A percentile compares a stretch with the other conserved stretches of the same genome.
phyloP scores from a whole-genome alignment of 92 coral and sea anemone genomes.

The Zoanthus solanderi region DNA sequence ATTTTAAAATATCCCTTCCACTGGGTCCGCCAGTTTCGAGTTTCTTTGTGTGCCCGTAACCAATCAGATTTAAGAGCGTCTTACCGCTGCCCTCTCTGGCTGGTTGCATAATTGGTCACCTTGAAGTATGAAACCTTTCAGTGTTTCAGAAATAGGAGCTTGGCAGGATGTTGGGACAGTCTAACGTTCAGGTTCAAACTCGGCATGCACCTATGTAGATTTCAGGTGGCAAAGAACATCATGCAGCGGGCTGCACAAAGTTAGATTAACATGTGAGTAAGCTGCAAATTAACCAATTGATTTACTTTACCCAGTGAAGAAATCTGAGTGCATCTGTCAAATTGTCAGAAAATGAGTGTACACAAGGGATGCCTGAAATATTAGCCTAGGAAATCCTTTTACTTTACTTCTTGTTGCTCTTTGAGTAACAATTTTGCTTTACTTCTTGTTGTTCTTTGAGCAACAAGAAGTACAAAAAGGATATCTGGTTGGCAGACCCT shows the following conservation, averaged over 20 bases:
- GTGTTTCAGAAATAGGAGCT: slow-evolving; percentile 8
- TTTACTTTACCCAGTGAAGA: neutral
- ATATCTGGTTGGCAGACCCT: neutral
- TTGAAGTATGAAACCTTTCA: too few species aligned
- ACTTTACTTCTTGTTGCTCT: neutral
- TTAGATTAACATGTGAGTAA: slow-evolving; percentile 12
- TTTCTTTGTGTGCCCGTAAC: too few species aligned
- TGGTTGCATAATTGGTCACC: too few species aligned
- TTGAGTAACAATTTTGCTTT: neutral
- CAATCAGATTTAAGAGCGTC: too few species aligned
- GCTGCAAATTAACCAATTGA: neutral
- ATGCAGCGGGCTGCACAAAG: neutral
- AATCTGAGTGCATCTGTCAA: neutral
- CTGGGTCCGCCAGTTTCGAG: too few species aligned
- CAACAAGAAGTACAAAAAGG: neutral
- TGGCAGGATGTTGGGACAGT: slow-evolving; percentile 2
- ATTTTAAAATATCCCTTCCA: too few species aligned
- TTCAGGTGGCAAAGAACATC: neutral
- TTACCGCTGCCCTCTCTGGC: too few species aligned
- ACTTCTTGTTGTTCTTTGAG: neutral
- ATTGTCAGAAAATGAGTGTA: neutral
- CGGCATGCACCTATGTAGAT: slow-evolving; percentile 3
- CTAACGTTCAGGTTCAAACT: slow-evolving; percentile 10
- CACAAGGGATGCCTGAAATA: neutral
- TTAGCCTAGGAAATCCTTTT: neutral